phyloP scores from a whole-genome alignment of 2,113 vertebrate species.

The Tachysurus fulvidraco region DNA sequence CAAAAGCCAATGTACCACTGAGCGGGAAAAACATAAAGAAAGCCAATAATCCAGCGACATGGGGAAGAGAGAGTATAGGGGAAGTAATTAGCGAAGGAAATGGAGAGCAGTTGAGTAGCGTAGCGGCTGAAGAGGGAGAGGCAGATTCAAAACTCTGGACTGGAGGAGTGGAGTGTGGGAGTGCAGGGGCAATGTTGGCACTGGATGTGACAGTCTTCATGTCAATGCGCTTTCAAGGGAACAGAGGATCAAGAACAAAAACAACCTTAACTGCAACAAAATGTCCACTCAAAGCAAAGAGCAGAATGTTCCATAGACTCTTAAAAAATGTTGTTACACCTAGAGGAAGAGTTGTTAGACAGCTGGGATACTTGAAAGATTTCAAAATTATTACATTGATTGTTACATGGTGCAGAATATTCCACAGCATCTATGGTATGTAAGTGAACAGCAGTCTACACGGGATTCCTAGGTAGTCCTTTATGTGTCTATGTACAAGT shows the following conservation, averaged over 20 bases:
- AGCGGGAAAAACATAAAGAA: no score
- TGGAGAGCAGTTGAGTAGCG: no score
- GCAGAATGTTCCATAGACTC: neutral
- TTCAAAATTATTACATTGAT: constrained; percentile 3
- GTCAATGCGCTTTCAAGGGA: neutral
- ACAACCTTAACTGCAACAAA: neutral
- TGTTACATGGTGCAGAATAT: constrained; percentile 14
- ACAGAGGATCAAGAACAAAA: neutral
- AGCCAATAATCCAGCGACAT: no score
- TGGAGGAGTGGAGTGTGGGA: no score
- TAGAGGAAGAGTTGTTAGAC: neutral
- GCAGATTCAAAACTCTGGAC: no score
- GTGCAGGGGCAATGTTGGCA: no score
- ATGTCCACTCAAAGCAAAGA: neutral
- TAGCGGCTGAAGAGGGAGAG: no score
- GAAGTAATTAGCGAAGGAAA: no score
- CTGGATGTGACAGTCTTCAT: no score
- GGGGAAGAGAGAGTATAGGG: no score
- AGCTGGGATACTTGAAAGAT: neutral
- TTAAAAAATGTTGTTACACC: neutral
- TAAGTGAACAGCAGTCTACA: neutral
- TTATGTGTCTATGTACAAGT: no score
- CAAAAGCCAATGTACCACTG: no score
- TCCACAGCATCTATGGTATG: neutral
- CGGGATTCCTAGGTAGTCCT: neutral